Evolutionary conservation across 2,113 vertebrate genomes (phyloP).

Genomic region (Gadus chalcogrammus): DNA sequence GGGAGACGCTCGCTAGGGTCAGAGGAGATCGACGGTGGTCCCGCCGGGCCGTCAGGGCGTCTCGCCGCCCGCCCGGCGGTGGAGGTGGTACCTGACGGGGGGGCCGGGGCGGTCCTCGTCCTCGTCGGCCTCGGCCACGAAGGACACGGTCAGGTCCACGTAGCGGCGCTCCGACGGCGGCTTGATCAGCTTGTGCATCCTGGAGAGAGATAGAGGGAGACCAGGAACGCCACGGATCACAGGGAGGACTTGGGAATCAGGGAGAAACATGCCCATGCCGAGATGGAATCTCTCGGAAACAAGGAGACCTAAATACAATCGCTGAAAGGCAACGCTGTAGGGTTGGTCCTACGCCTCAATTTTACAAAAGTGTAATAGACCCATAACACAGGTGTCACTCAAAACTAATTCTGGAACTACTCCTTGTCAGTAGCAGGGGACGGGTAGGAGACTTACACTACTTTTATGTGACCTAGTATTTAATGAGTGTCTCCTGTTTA

Average conservation of each 20-base stretch:
- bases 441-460: too few species aligned
- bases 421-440: too few species aligned
- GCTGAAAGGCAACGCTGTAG: too few species aligned
- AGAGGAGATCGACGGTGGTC: constrained; percentile 42
- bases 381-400: too few species aligned
- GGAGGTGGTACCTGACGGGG: constrained; percentile 94
- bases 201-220: constrained; percentile 41
- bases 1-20: constrained; percentile 47
- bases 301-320: too few species aligned
- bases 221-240: not conserved
- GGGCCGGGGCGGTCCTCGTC: constrained; percentile 95
- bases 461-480: too few species aligned
- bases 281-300: too few species aligned
- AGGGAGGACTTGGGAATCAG: not conserved
- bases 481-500: too few species aligned
- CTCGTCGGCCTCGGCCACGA: constrained; percentile 87
- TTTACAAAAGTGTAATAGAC: too few species aligned
- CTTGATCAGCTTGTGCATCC: constrained; percentile 98
- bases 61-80: constrained; percentile 69
- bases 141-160: constrained; percentile 94
- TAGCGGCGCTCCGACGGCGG: constrained; percentile 88
- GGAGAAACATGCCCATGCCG: too few species aligned
- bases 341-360: too few species aligned
- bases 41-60: constrained; percentile 48
- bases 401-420: too few species aligned